Percentiles rank a stretch among this genome's conserved stretches.
phyloP scores from a whole-genome alignment of 1,140 invertebrate genomes.

The Bombus superbus region DNA sequence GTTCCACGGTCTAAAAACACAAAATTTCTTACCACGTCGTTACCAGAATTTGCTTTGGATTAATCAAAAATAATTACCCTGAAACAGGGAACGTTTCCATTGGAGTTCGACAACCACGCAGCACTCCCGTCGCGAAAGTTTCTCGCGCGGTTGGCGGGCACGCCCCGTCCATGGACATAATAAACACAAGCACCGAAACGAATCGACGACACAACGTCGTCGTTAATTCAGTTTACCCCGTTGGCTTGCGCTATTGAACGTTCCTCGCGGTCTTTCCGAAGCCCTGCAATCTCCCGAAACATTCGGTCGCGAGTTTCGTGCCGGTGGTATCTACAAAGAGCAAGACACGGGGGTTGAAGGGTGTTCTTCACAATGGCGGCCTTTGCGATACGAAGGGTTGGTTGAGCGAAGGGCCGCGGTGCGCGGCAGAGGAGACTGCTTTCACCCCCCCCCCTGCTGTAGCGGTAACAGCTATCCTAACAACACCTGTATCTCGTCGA shows the following conservation, averaged over 20 bases:
- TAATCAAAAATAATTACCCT: slow-evolving; percentile 13
- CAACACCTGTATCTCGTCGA: slow-evolving; percentile 79
- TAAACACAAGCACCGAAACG: slow-evolving; percentile 14
- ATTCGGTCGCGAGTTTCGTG: slow-evolving; percentile 41
- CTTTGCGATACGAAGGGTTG: neutral
- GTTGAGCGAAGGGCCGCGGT: neutral
- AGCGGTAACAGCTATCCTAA: slow-evolving; percentile 64
- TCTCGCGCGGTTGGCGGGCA: neutral
- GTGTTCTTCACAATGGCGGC: neutral
- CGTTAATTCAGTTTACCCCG: slow-evolving; percentile 60
- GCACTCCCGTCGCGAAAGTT: slow-evolving; percentile 13
- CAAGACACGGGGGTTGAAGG: neutral
- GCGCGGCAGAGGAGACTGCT: slow-evolving; percentile 34
- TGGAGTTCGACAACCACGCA: neutral
- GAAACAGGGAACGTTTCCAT: neutral
- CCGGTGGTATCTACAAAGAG: neutral
- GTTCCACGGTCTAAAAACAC: neutral
- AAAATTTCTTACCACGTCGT: neutral
- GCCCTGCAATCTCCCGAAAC: slow-evolving; percentile 58
- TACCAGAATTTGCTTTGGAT: neutral
- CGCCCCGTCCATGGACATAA: neutral
- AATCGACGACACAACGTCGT: slow-evolving; percentile 12
- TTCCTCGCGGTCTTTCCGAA: slow-evolving; percentile 48
- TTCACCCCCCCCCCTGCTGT: slow-evolving; percentile 55
- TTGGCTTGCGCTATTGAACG: slow-evolving; percentile 1